Evolutionary conservation across 2,113 vertebrate species (phyloP).

Genomic region (Pollimyrus isidori): DNA sequence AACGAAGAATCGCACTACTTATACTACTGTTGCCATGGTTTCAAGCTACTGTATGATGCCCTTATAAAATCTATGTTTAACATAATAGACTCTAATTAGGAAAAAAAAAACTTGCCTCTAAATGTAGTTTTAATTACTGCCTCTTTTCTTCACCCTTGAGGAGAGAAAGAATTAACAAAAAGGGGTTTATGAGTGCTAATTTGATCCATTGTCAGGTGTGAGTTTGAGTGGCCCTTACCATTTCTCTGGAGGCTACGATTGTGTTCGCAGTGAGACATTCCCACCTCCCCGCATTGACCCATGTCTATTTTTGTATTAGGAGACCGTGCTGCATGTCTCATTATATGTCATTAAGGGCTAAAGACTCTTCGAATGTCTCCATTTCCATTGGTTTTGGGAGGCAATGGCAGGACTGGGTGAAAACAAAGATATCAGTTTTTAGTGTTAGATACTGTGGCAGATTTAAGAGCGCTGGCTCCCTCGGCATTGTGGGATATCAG

Average conservation of each 20-base stretch:
- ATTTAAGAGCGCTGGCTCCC: background rate
- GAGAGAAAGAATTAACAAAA: background rate
- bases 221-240: background rate
- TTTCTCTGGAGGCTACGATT: slow-evolving; percentile 25
- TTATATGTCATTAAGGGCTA: slow-evolving; percentile 30
- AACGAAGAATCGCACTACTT: slow-evolving; percentile 38
- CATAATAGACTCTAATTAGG: slow-evolving; percentile 57
- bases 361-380: background rate
- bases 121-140: slow-evolving; percentile 50
- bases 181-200: slow-evolving; percentile 50
- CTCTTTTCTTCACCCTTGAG: slow-evolving; percentile 31
- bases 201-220: slow-evolving; percentile 48
- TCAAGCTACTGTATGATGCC: slow-evolving; percentile 39
- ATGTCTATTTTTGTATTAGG: background rate
- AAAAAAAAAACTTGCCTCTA: slow-evolving; percentile 39
- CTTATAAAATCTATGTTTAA: slow-evolving; percentile 30
- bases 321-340: slow-evolving; percentile 45
- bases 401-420: background rate
- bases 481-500: background rate
- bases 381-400: background rate
- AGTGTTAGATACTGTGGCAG: background rate
- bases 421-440: background rate
- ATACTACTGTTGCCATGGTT: slow-evolving; percentile 51
- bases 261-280: slow-evolving; percentile 36
- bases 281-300: slow-evolving; percentile 28